Conservation (phyloP, 2,797 vertebrate genomes). For the Anomalospiza imberbis region DNA sequence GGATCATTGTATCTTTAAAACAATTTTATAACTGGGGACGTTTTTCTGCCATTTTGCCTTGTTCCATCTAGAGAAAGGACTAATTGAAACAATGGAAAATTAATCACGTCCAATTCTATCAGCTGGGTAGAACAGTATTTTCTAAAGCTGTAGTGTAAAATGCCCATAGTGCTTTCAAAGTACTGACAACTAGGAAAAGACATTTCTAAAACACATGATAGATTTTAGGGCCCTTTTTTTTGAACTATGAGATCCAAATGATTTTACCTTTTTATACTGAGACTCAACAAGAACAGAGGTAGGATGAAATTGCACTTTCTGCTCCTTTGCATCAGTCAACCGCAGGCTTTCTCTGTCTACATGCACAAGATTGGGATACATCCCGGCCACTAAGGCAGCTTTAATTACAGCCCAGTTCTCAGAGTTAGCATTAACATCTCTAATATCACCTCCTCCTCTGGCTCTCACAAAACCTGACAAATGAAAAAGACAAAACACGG, state of each 20-base stretch:
- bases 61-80: neutral
- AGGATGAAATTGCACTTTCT: constrained; percentile 85
- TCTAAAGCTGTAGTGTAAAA: neutral
- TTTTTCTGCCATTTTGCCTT: neutral
- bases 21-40: neutral
- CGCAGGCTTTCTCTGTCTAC: constrained; percentile 78
- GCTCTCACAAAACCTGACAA: constrained; percentile 89
- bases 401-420: constrained; percentile 97
- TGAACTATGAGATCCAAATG: neutral
- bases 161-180: neutral
- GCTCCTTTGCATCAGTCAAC: constrained; percentile 80
- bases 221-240: neutral
- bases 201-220: neutral
- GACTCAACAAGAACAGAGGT: constrained; percentile 86
- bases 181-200: neutral
- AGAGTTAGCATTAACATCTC: constrained; percentile 91
- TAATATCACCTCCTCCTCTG: constrained; percentile 89
- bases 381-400: constrained; percentile 90
- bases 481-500: neutral
- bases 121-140: neutral
- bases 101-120: neutral
- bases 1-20: neutral
- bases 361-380: constrained; percentile 91
- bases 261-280: constrained; percentile 85
- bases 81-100: neutral